phyloP scores from a whole-genome alignment of 2,888 invertebrate species.

The Mesochorus sp. region DNA sequence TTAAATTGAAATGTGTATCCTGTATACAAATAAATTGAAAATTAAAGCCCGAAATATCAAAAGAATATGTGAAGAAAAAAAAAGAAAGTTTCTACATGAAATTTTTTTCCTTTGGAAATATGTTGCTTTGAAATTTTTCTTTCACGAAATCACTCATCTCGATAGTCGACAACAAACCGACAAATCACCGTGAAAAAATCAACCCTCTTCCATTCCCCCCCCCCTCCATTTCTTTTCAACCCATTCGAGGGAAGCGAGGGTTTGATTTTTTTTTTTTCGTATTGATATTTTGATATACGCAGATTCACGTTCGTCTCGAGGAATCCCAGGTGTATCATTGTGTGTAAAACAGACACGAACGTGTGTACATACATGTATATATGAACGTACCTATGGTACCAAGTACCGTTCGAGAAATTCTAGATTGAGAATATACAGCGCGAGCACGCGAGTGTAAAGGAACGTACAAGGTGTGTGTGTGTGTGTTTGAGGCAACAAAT shows the following conservation, averaged over 20 bases:
- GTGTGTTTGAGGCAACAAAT: background rate
- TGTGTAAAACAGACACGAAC: background rate
- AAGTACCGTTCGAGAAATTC: conserved; percentile 62
- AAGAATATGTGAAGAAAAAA: too few relatives aligned
- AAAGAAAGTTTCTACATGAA: too few relatives aligned
- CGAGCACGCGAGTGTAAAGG: conserved; percentile 24
- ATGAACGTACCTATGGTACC: background rate
- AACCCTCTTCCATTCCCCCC: too few relatives aligned
- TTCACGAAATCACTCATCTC: too few relatives aligned
- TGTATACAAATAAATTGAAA: too few relatives aligned
- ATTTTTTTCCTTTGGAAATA: too few relatives aligned
- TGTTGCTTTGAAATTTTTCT: too few relatives aligned
- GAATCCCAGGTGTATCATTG: conserved; percentile 27
- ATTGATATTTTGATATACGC: background rate
- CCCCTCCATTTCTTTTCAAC: too few relatives aligned
- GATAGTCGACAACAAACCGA: too few relatives aligned
- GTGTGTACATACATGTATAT: background rate
- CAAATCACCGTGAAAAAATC: too few relatives aligned
- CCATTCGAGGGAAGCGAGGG: too few relatives aligned
- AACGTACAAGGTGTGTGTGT: background rate
- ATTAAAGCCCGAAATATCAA: too few relatives aligned
- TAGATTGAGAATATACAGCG: conserved; percentile 41
- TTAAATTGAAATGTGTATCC: background rate
- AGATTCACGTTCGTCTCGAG: conserved; percentile 26
- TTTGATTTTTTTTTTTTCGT: background rate